phyloP scores from a whole-genome alignment of 2,888 invertebrate genomes.

The Mythimna albipuncta region DNA sequence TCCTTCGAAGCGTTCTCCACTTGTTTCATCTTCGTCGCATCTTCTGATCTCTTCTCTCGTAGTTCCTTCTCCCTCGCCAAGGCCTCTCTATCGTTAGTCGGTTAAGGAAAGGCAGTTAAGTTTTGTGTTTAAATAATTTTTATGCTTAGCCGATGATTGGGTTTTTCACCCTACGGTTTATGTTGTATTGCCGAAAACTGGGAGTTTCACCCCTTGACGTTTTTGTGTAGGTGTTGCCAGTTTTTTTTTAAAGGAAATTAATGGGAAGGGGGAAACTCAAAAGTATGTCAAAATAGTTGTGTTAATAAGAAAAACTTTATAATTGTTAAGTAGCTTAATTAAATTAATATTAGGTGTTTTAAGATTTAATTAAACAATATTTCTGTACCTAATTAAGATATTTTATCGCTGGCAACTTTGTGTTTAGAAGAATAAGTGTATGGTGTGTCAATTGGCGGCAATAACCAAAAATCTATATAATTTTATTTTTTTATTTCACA shows the following conservation, averaged over 20 bases:
- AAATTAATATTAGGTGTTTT: slow-evolving; percentile 15
- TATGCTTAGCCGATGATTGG: slow-evolving; percentile 51
- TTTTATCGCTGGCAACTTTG: slow-evolving; percentile 23
- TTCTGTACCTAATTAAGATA: neutral
- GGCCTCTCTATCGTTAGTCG: slow-evolving; percentile 85
- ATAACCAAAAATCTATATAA: slow-evolving; percentile 23
- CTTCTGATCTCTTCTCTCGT: slow-evolving; percentile 83
- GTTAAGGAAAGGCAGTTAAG: slow-evolving; percentile 66
- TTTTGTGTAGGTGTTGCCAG: slow-evolving; percentile 38
- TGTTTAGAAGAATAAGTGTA: neutral
- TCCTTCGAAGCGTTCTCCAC: slow-evolving; percentile 88
- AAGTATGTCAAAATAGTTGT: slow-evolving; percentile 6
- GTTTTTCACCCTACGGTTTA: neutral
- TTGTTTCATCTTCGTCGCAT: slow-evolving; percentile 81
- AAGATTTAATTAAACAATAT: neutral
- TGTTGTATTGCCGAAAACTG: slow-evolving; percentile 11
- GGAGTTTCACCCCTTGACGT: slow-evolving; percentile 1
- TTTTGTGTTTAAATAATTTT: slow-evolving; percentile 44
- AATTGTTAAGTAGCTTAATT: slow-evolving; percentile 25
- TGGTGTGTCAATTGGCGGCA: slow-evolving; percentile 12
- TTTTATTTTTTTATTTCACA: slow-evolving; percentile 55
- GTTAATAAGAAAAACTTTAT: slow-evolving; percentile 13
- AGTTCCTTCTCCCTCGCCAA: slow-evolving; percentile 85
- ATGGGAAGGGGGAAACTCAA: slow-evolving; percentile 27
- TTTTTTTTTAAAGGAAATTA: slow-evolving; percentile 46